Conservation (phyloP, 1,140 invertebrate genomes). For the Drosophila repletoides region DNA sequence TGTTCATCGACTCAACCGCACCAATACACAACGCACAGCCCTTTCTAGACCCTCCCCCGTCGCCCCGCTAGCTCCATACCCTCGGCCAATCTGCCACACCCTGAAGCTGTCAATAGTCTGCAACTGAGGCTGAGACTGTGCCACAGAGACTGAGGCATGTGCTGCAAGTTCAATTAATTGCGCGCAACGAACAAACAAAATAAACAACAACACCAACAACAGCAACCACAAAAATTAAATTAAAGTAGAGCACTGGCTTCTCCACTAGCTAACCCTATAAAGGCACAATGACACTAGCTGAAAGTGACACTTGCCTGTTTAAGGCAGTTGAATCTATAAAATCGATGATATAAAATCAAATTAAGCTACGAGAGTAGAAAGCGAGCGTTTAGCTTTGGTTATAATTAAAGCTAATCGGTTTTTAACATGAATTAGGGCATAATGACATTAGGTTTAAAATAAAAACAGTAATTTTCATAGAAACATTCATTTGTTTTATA, state of each 20-base stretch:
- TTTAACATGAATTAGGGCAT: no score
- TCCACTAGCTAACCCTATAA: background rate
- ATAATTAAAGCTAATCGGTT: no score
- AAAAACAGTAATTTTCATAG: no score
- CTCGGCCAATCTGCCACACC: constrained; percentile 13
- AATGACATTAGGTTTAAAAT: no score
- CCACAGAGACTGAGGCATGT: constrained; percentile 19
- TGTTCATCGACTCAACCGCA: constrained; percentile 79
- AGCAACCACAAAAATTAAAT: constrained; percentile 81
- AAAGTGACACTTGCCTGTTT: background rate
- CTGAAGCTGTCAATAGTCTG: constrained; percentile 69
- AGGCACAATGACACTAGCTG: constrained; percentile 21
- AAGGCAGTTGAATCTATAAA: no score
- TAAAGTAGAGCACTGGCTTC: constrained; percentile 66
- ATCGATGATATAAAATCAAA: no score
- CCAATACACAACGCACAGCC: constrained; percentile 23
- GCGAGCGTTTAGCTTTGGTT: no score
- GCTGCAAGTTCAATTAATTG: constrained; percentile 81
- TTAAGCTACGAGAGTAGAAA: no score
- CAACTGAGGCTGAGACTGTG: constrained; percentile 33
- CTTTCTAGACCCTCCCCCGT: background rate
- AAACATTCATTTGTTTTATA: no score
- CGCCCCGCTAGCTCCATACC: background rate
- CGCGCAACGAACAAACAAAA: constrained; percentile 76
- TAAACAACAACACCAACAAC: constrained; percentile 45